Base-by-base conservation (phyloP, 2,113 vertebrate species). In the Bucco capensis region DNA sequence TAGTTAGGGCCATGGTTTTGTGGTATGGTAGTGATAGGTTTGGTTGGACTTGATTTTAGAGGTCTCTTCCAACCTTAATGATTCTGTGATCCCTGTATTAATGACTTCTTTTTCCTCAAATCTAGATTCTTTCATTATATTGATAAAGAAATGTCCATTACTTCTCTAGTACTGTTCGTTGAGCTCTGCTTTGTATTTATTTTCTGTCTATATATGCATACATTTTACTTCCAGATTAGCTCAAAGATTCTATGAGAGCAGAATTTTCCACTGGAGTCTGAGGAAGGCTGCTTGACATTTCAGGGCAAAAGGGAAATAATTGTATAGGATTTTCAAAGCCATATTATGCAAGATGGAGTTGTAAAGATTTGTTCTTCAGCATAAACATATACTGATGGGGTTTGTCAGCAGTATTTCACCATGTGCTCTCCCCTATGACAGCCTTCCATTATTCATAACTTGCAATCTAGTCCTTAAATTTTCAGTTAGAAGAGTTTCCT, bases 391-490 rank as follows among this genome's bases (percentile, higher is more conserved):
- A 80, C 84, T 80, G 67, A 89, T 80, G 90, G 71, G 28, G 96
- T 96, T 90, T 79, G 66, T 97, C 79, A 90, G 88, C 86, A 83
- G 72, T 92, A 96, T 96, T 95, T 96, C 95, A 91, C 87, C 80
- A 73, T 87, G 89, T 88, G 19, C 84, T 97, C 96, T 97, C 57
- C 86, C 88, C 64, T 93, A 30, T 95, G 88, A 95, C 90, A 97
- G 80, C 51, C 73, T 61, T 95, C 90, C 81, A 97, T 97, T 96
- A 97, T 96, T 97, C 92, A 94, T 93, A 91, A 88, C 46, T 79
- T 57, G 21, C 78, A 96, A 89, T 94, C 90, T 93, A 84, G 75
- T 90, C 83, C 83, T 96, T 94, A 97, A 89, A 85, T 96, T 95
- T 97, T 95, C 94, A 96, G 60, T 90, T 96, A 54, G 74, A 84